Percentiles rank a stretch among this genome's conserved stretches.
These are phyloP conservation scores for Myopa testacea DNA, from an alignment of 2,888 invertebrate species.

Conservation along the genomic window DNA sequence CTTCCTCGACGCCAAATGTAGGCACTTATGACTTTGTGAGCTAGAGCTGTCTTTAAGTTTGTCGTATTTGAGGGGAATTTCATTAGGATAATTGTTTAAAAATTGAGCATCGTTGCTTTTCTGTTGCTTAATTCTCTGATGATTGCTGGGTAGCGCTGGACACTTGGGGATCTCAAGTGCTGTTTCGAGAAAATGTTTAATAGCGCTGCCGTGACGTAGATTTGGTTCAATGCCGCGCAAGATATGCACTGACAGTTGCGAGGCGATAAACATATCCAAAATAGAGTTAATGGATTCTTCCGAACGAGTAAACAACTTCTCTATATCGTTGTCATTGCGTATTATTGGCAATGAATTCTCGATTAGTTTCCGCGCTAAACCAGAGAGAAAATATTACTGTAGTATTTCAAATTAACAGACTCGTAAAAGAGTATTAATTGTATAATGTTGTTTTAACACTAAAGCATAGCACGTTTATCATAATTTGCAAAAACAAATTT, in stretches of 20 bases:
- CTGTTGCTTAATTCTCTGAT: slow-evolving; percentile 35
- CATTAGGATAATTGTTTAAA: slow-evolving; percentile 47
- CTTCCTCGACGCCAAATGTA: slow-evolving; percentile 71
- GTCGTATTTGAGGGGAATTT: slow-evolving; percentile 50
- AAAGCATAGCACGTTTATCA: neutral
- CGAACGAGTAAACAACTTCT: slow-evolving; percentile 68
- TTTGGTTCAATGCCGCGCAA: slow-evolving; percentile 86
- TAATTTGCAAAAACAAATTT: neutral
- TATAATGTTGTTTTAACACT: neutral
- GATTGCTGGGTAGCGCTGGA: slow-evolving; percentile 43
- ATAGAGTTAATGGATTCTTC: slow-evolving; percentile 70
- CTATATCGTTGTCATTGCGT: slow-evolving; percentile 75
- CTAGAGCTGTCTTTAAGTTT: slow-evolving; percentile 42
- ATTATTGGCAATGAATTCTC: slow-evolving; percentile 74
- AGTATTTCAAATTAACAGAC: neutral
- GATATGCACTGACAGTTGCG: slow-evolving; percentile 75
- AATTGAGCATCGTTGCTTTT: slow-evolving; percentile 38
- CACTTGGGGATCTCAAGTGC: slow-evolving; percentile 54
- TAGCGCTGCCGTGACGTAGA: slow-evolving; percentile 71
- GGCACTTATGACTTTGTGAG: slow-evolving; percentile 63
- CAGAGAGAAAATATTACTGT: slow-evolving; percentile 45
- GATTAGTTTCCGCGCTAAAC: slow-evolving; percentile 74
- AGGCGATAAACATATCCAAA: slow-evolving; percentile 78
- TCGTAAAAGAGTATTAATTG: neutral
- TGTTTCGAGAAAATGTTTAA: slow-evolving; percentile 60